Base-by-base conservation (phyloP, 2,888 invertebrate genomes). In the Cyclophora albipunctata region DNA sequence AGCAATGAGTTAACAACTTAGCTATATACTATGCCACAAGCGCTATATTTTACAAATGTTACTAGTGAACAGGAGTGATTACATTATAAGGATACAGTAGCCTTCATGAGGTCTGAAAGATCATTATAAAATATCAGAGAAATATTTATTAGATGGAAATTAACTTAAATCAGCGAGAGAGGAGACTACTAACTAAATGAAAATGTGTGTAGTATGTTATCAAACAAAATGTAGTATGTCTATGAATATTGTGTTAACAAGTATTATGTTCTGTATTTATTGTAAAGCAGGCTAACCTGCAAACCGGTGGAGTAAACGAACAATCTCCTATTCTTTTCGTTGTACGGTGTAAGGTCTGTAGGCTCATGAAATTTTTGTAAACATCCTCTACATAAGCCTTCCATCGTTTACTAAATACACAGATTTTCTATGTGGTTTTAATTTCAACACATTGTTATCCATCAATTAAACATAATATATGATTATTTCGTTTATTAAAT, bases 331-430 rank as follows among this genome's bases (percentile, higher is more conserved):
- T 80, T 80, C 60, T 75, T 84, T 59, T 88, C 84, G 35, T 78
- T 78, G 54, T 83, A 84, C 45, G 83, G 80, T 34, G 83, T 58
- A 7, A 89, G 64, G 6, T 82, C 79, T 34, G 67, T 59, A 2
- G 77, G 71, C 34, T 84, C 80, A 49, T 76, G 67, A 55, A 71
- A 78, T 63, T 76, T 74, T 42, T 75, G 62, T 45, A 90, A 71
- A 63, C 90, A 90, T 42, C 79, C 83, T 59, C 88, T 75, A 57
- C 90, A 90, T 55, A 83, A 81, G 35, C 73, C 78, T 53, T 87
- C 84, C 78, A 87, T 81, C 55, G 40, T 48, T 35, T 0, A 42
- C 35, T 45, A 37, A 20, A 20, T 20, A 20, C 20, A 20, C 20
- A 20, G 20, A 20, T 20, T 20, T 20, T 20, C 20, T 20, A 20